Evolutionary conservation across 1,140 invertebrate genomes (phyloP), one percentile per base, ranked within the genome.

Genomic region (Hylyphantes graminicola): DNA sequence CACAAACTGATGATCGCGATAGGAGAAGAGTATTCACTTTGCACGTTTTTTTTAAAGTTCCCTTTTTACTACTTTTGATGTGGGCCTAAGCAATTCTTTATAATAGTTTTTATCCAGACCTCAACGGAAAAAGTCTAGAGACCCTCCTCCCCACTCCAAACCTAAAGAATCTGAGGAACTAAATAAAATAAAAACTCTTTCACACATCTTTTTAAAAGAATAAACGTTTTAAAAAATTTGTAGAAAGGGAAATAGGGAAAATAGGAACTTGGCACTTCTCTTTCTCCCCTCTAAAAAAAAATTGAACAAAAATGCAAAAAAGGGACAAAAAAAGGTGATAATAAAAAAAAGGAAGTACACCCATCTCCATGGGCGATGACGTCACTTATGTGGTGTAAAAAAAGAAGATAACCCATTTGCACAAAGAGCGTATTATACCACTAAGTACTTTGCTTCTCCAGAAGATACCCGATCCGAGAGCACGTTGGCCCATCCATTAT

Each of bases 401-500:
- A 17, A 70, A 70, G 51, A 48, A 78, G 50, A 57, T n/a, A 67
- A 67, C 61, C 76, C 50, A 78, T 78, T 78, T 78, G 76, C 63
- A 78, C 74, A 76, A 67, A 65, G 50, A 67, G 17, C 61, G 50
- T 54, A 67, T 78, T 78, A 65, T 54, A 21, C 51, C 50, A 15
- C 59, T 63, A 63, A 76, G 59, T 50, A 50, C 57, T 17, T 63
- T 63, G 35, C 35, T 59, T 76, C 15, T 48, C 51, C 35, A 35
- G 35, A 17, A 48, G 76, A 64, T 67, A 78, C 54, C 67, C 76
- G 76, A 78, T 78, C 65, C 76, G 11, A 10, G 76, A 65, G 51
- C 76, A 35, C 76, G 61, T 64, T 35, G 35, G n/a, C 50, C 61
- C 61, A 78, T 78, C 76, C 76, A 78, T 78, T 78, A 78, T 78